Evolutionary conservation across 1,140 invertebrate genomes (phyloP), one percentile per base, ranked within the genome.

Genomic region (Meloidogyne hapla): DNA sequence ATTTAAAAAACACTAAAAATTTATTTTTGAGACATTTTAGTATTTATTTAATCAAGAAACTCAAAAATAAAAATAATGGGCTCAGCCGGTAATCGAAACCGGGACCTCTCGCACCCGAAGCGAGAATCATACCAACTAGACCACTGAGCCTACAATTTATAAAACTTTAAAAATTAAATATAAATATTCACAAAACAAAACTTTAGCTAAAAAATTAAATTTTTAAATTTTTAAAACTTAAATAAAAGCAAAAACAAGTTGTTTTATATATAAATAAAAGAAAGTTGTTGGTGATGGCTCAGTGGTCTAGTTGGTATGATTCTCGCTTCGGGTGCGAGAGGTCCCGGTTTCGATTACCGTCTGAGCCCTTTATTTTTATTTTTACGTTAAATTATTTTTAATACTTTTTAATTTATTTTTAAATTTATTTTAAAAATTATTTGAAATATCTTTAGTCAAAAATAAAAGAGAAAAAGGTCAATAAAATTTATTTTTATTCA

Each of bases 61-160:
- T n/a, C n/a, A 38, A 38, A 45, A 45, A 15, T 6, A 56, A 56
- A 56, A 56, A 56, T 21, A 21, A n/a, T n/a, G 48, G 48, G 48
- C 48, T 56, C 48, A 56, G 48, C 48, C 48, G 48, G 18, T 4
- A 8, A 21, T 56, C 8, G 48, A 56, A 56, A 4, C 18, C 48
- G 48, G 87, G 87, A 88, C 89, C 88, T 89, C 88, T 86, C 88
- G 88, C 88, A 88, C 88, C 88, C 88, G 84, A 89, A 89, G 88
- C 88, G 88, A 87, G 88, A 89, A 89, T 89, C 88, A 89, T 89
- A 89, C 88, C 88, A n/a, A 83, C 88, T 89, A 89, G 88, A 89
- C 88, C 88, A 89, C 45, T 70, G 45, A 70, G 48, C 48, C 48
- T 4, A 33, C 33, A 33, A n/a, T n/a, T 33, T 33, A 4, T 6